Evolutionary conservation across 1,140 invertebrate genomes (phyloP).

Genomic region (Samia ricini): DNA sequence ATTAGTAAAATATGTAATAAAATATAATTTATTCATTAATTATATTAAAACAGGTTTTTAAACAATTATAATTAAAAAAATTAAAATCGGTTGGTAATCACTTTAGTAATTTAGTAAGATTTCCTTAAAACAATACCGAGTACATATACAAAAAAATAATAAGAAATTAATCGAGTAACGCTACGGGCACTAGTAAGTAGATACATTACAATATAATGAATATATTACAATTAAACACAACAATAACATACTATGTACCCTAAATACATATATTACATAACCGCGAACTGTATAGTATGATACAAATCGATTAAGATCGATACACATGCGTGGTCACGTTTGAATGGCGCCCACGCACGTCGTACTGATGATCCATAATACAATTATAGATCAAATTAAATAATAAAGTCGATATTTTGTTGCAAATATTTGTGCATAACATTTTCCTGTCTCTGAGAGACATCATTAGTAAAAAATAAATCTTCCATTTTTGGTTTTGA

Average conservation of each 20-base stretch:
- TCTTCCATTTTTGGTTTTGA: not conserved
- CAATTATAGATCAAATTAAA: slow-evolving; percentile 60
- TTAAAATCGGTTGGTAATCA: too few species aligned
- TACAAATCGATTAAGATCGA: slow-evolving; percentile 63
- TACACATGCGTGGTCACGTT: slow-evolving; percentile 66
- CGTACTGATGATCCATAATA: slow-evolving; percentile 70
- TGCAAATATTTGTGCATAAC: not conserved
- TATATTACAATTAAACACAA: not conserved
- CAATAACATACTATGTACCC: not conserved
- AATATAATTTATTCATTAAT: too few species aligned
- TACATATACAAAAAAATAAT: too few species aligned
- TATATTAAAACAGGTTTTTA: too few species aligned
- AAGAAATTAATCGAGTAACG: not conserved
- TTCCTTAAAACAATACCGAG: too few species aligned
- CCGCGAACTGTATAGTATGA: slow-evolving; percentile 31
- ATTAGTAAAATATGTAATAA: too few species aligned
- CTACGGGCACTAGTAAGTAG: not conserved
- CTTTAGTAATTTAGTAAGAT: too few species aligned
- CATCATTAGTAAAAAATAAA: not conserved
- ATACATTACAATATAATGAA: too few species aligned
- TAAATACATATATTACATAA: slow-evolving; percentile 36
- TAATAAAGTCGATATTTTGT: not conserved
- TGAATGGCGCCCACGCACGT: slow-evolving; percentile 67
- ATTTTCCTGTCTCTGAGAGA: not conserved
- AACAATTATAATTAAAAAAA: too few species aligned